Evolutionary conservation across 2,797 vertebrate genomes (phyloP), one percentile per base, ranked within the genome.

Genomic region (Falco rusticolus): DNA sequence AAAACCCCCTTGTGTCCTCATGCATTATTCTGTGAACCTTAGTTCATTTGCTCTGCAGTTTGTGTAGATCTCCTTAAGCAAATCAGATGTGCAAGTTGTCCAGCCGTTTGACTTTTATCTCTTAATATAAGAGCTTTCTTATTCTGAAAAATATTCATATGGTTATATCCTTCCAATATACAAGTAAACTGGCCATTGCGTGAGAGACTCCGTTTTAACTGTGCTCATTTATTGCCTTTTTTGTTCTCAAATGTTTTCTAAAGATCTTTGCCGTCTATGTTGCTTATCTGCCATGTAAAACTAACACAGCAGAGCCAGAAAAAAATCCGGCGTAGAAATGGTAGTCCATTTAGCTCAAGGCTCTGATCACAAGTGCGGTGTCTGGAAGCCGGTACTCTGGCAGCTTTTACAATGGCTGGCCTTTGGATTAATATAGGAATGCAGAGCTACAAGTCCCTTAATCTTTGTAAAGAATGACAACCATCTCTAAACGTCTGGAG

Each of bases 391-490:
- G 59, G 6, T 65, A 24, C 43, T 68, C 68, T 69, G 76, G 63
- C 63, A 90, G 76, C 41, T 93, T 69, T 66, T 78, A 77, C 92
- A 94, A 93, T 4, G 56, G 82, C 64, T 95, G 78, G 94, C 79
- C 84, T 93, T 96, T 94, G 96, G 94, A 97, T 98, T 97, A 97
- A 90, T 95, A 51, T 21, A 95, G 91, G 92, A 97, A 97, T 97
- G 96, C 78, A 96, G 59, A 84, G 77, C 89, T 85, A 72, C 86
- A 96, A 85, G 86, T 93, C 77, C 21, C 74, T 94, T 98, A 95
- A 96, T 93, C 90, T 97, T 96, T 77, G 37, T 93, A 82, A 97
- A 89, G 96, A 97, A 96, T 95, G 82, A 93, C 94, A 96, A 87
- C 75, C 64, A 91, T 94, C 26, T 89, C 78, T 82, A 75, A 45